Evolutionary conservation across 2,113 vertebrate genomes (phyloP), one percentile per base, ranked within the genome.

Genomic region (Macrotis lagotis): DNA sequence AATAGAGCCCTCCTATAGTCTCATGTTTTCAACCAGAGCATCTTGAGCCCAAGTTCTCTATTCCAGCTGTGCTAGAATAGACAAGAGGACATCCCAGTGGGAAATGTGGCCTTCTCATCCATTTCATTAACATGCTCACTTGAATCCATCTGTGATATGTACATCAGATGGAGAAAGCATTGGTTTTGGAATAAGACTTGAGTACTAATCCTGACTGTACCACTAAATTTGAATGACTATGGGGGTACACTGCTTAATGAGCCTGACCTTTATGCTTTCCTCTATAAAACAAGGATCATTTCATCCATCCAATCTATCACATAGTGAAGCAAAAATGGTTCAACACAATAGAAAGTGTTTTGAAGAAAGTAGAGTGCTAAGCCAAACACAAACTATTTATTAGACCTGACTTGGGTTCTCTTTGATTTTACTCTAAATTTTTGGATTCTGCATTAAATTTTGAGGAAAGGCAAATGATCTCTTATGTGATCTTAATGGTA

Each of bases 401-500:
- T 25, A 5, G 49, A 28, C 51, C 8, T 7, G 53, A n/a, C 11
- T 48, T 89, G 2, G 0, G n/a, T 25, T 83, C 66, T 83, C 74
- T 90, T 89, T 53, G 26, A 51, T 24, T 51, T 11, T 91, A 37
- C 3, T 28, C 55, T 83, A 53, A 48, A 31, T 48, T 95, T 93
- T 89, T 52, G 52, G 44, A 88, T 88, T 11, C 91, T 16, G 3
- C 8, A 3, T 91, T 92, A 91, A 89, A 49, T 88, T 53, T 52
- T 89, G 48, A 91, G 24, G 59, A 90, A 97, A 92, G 52, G 22
- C 31, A 53, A 94, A 48, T n/a, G 51, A 91, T 9, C 48, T 51
- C 90, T 92, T n/a, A 92, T 59, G 26, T 94, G 95, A 24, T 92
- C 88, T 52, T 66, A 96, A 66, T 2, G 55, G 89, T 2, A 55